A percentile compares a stretch with the other conserved stretches of the same genome.
Conservation (phyloP, 2,888 invertebrate species). For the Lomographa bimaculata region DNA sequence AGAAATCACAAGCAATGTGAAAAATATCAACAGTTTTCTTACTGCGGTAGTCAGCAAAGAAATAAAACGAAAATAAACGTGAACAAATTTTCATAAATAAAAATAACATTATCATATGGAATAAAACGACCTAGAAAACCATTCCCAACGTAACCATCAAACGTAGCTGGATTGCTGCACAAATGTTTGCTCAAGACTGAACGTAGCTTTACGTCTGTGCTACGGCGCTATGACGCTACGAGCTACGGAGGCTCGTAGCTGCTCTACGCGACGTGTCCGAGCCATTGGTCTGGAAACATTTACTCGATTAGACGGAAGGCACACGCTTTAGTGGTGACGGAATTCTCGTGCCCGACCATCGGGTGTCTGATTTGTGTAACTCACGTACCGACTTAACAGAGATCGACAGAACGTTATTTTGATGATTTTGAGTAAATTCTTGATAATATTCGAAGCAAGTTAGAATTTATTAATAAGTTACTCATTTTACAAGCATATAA, state of each 20-base stretch:
- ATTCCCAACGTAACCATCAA: constrained; percentile 41
- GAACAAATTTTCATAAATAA: not conserved
- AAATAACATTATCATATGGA: constrained; percentile 19
- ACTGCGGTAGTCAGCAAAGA: no score
- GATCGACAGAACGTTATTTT: no score
- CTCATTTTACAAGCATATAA: no score
- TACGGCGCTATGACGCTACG: constrained; percentile 46
- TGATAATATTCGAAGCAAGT: no score
- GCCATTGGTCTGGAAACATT: constrained; percentile 70
- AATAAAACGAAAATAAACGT: no score
- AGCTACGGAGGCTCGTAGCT: constrained; percentile 54
- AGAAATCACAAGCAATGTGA: no score
- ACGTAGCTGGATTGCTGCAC: constrained; percentile 41
- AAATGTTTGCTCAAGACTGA: constrained; percentile 62
- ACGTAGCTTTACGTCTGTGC: constrained; percentile 39
- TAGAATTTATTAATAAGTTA: no score
- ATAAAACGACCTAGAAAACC: constrained; percentile 34
- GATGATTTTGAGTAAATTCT: no score
- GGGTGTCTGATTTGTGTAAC: constrained; percentile 47
- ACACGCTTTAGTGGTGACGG: constrained; percentile 69
- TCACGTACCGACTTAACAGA: constrained; percentile 33
- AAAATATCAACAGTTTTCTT: no score
- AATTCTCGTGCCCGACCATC: constrained; percentile 55
- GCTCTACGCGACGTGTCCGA: constrained; percentile 63
- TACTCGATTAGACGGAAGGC: constrained; percentile 75